These are phyloP conservation scores for Stegophylla sp. DNA, from an alignment of 2,888 invertebrate species.

Conservation along the genomic window DNA sequence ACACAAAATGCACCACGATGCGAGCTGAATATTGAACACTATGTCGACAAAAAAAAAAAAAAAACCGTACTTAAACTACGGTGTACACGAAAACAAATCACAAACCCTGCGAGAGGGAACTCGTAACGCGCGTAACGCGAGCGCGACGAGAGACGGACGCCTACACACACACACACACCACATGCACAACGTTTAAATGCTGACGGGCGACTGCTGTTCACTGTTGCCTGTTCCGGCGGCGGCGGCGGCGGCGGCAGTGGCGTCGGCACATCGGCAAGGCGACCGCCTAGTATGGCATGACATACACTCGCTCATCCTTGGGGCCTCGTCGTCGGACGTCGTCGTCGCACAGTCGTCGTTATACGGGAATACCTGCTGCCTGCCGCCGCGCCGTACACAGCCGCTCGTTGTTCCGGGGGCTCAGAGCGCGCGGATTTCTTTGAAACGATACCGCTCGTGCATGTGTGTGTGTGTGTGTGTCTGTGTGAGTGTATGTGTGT, in stretches of 20 bases:
- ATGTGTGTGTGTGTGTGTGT: neutral
- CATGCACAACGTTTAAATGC: neutral
- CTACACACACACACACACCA: neutral
- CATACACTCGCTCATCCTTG: constrained; percentile 59
- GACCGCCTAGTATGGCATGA: constrained; percentile 53
- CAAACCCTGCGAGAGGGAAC: neutral
- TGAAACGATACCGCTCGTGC: constrained; percentile 56
- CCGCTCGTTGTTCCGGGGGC: constrained; percentile 55
- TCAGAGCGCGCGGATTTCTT: constrained; percentile 44
- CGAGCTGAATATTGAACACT: too few species aligned
- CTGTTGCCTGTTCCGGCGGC: neutral
- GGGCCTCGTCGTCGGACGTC: constrained; percentile 39
- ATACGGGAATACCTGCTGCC: constrained; percentile 47
- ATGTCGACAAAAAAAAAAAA: too few species aligned
- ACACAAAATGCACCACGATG: too few species aligned
- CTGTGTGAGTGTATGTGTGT: neutral
- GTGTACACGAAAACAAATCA: too few species aligned
- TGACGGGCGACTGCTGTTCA: constrained; percentile 48
- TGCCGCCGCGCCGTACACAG: constrained; percentile 5
- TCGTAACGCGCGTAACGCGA: neutral
- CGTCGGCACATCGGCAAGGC: constrained; percentile 50
- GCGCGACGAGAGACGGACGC: neutral
- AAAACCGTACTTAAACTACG: too few species aligned
- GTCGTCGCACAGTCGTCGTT: neutral
- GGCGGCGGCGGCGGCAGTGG: constrained; percentile 26